A percentile compares a stretch with the other conserved stretches of the same genome.
Evolutionary conservation across 2,113 vertebrate genomes (phyloP).

Genomic region (Grammatotria lemairii): DNA sequence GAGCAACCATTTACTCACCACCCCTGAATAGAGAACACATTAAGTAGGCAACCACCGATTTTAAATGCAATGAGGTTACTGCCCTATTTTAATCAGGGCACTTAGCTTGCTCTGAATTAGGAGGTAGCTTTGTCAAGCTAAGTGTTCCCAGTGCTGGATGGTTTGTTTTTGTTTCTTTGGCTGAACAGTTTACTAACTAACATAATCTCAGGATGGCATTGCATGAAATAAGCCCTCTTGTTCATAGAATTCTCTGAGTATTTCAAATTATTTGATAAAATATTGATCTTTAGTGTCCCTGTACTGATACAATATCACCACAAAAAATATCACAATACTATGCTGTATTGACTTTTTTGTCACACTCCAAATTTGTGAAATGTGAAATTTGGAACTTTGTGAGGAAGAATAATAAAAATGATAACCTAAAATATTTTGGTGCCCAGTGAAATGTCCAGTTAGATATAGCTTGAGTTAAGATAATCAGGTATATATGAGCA

Average conservation of each 20-base stretch:
- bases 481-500: not conserved
- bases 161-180: fast-evolving
- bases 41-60: fast-evolving
- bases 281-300: not conserved
- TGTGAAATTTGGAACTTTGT: not conserved
- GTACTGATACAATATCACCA: not conserved
- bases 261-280: not conserved
- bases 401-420: not conserved
- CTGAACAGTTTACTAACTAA: not conserved
- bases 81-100: not conserved
- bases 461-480: not conserved
- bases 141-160: not conserved
- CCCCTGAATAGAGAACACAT: not conserved
- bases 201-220: not conserved
- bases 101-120: not conserved
- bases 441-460: not conserved
- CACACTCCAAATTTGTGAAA: not conserved
- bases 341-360: not conserved
- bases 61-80: not conserved
- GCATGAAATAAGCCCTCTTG: not conserved
- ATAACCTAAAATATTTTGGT: not conserved
- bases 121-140: not conserved
- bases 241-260: not conserved
- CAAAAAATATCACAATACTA: not conserved
- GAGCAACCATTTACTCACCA: not conserved